Evolutionary conservation across 2,113 vertebrate genomes (phyloP), one percentile per base, ranked within the genome.

Genomic region (Baryphthengus martii): DNA sequence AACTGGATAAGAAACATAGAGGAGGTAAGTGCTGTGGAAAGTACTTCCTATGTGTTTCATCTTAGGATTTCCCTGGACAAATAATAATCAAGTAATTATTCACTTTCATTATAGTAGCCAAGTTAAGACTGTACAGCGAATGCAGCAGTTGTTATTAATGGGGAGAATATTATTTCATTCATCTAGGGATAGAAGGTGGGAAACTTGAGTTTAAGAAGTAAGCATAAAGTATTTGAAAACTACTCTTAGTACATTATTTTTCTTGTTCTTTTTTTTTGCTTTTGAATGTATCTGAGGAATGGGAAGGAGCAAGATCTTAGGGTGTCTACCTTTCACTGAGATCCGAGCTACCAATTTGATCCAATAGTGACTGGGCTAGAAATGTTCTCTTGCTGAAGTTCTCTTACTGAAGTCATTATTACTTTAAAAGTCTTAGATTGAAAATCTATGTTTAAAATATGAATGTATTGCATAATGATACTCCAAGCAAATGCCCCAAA

Each of bases 1-100:
- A 99, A 99, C 96, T 99, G 99, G 99, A 99, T 99, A 94, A 98
- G 99, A 94, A 99, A 99, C 96, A 99, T 99, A 88, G 99, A 99
- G 97, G 99, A 99, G 98, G 99, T 99, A 96, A 96, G 97, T 93
- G 33, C 29, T 91, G 90, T 73, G 59, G 42, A 70, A 59, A n/a
- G 39, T 63, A 28, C 37, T 50, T 61, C 45, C 37, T 62, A 50
- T 8, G 91, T 0, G 0, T 67, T 65, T 10, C 8, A 8, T 53
- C 10, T 62, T 80, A 15, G 0, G 9, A 47, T 70, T 74, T 94
- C 16, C 29, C 29, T 39, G 20, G 62, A 45, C 31, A 91, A 76
- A 18, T 56, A 65, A 45, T 56, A 45, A 68, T 47, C 7, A 59
- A 94, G 47, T 68, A 58, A 77, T 83, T 53, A 39, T 3, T 83